phyloP scores from a whole-genome alignment of 2,113 vertebrate species.

The Tragelaphus imberbis region DNA sequence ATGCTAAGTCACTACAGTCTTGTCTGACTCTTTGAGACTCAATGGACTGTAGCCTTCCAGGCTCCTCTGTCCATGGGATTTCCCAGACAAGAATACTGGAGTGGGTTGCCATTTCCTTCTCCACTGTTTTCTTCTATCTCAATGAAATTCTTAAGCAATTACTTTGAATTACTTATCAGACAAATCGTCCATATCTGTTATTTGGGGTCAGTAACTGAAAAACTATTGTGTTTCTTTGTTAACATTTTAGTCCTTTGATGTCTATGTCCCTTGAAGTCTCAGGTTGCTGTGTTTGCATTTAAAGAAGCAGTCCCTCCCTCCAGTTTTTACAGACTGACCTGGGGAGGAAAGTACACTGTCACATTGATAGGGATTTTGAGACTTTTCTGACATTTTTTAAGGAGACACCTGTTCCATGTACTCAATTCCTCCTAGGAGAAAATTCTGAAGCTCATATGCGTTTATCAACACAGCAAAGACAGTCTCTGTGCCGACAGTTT shows the following conservation, averaged over 20 bases:
- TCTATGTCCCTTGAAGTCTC: background rate
- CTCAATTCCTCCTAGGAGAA: background rate
- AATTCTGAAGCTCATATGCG: background rate
- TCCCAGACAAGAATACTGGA: too few species aligned
- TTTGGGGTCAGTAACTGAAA: background rate
- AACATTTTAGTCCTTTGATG: background rate
- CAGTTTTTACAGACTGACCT: background rate
- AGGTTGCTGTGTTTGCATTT: background rate
- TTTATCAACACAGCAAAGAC: background rate
- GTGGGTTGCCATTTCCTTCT: too few species aligned
- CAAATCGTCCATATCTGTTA: background rate
- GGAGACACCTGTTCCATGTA: background rate
- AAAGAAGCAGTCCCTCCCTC: background rate
- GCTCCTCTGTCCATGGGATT: too few species aligned
- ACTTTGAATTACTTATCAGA: background rate
- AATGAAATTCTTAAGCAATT: background rate
- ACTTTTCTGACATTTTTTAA: background rate
- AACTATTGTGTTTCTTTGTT: background rate
- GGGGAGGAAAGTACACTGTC: background rate
- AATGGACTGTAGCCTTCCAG: too few species aligned
- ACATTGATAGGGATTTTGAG: background rate
- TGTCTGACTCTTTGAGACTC: too few species aligned
- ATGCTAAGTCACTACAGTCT: too few species aligned
- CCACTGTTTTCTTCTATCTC: background rate
- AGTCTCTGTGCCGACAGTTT: background rate